A percentile compares a stretch with the other conserved stretches of the same genome.
These are phyloP conservation scores for Trachymyrmex cornetzi DNA, from an alignment of 1,140 invertebrate species.

Conservation along the genomic window DNA sequence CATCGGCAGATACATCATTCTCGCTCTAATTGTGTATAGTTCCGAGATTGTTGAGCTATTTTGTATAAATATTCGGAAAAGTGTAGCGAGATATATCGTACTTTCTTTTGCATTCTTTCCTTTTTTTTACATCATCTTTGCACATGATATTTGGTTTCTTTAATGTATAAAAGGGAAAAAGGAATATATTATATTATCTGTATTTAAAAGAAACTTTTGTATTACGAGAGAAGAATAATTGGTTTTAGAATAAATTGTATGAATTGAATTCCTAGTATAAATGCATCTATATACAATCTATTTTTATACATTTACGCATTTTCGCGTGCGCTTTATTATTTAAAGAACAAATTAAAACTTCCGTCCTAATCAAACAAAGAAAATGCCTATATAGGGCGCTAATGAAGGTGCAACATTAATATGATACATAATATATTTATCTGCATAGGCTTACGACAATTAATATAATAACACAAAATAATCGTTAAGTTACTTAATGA, in stretches of 20 bases:
- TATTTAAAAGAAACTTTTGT: conserved; percentile 76
- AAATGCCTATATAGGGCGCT: neutral
- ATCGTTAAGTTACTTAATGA: conserved; percentile 76
- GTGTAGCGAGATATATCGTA: neutral
- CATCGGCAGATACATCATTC: conserved; percentile 31
- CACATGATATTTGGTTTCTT: conserved; percentile 38
- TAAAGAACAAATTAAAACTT: neutral
- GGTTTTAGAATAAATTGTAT: conserved; percentile 73
- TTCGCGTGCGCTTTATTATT: neutral
- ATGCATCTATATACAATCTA: neutral
- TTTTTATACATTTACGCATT: conserved; percentile 1
- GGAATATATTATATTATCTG: conserved; percentile 58
- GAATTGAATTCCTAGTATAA: conserved; percentile 32
- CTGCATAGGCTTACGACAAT: conserved; percentile 85
- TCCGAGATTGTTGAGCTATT: conserved; percentile 20
- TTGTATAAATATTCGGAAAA: conserved; percentile 8
- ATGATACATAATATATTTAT: conserved; percentile 85
- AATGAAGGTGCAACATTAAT: conserved; percentile 61
- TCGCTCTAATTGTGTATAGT: conserved; percentile 8
- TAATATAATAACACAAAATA: conserved; percentile 82
- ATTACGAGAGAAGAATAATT: conserved; percentile 66
- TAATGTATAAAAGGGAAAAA: conserved; percentile 58
- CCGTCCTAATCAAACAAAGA: neutral
- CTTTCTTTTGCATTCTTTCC: conserved; percentile 5
- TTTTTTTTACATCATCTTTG: conserved; percentile 47